Percentiles rank a stretch among this genome's conserved stretches.
These are phyloP conservation scores for Drosophila ambigua DNA, from an alignment of 1,140 invertebrate genomes.

Conservation along the genomic window DNA sequence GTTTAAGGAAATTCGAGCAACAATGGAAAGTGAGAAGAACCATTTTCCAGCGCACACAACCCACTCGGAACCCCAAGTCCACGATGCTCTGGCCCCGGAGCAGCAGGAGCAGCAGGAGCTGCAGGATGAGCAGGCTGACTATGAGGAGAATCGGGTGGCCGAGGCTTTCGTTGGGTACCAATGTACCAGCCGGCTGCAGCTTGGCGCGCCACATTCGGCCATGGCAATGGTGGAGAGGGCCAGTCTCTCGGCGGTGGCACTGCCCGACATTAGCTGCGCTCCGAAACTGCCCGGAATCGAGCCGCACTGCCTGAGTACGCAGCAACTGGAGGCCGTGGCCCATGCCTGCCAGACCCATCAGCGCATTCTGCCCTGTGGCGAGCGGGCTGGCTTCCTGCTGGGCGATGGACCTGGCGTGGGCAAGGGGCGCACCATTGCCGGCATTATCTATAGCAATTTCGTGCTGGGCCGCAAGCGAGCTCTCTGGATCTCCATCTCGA, in stretches of 20 bases:
- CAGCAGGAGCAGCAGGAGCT: background rate
- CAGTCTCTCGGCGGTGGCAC: constrained; percentile 96
- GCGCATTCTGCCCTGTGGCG: constrained; percentile 93
- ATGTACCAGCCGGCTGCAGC: constrained; percentile 92
- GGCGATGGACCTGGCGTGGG: constrained; percentile 99
- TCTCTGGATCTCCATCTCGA: constrained; percentile 98
- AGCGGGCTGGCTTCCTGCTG: constrained; percentile 97
- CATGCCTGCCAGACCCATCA: constrained; percentile 98
- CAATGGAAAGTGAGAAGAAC: background rate
- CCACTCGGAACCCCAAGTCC: too few species aligned
- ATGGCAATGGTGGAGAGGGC: constrained; percentile 97
- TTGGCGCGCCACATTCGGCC: constrained; percentile 97
- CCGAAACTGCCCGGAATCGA: constrained; percentile 93
- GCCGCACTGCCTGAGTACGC: constrained; percentile 93
- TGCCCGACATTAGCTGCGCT: constrained; percentile 96
- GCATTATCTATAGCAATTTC: constrained; percentile 99
- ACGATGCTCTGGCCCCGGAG: background rate
- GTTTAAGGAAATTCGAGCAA: background rate
- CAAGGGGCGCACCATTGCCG: constrained; percentile 98
- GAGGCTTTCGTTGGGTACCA: constrained; percentile 99
- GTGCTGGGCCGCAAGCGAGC: constrained; percentile 95
- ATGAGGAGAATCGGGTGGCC: constrained; percentile 97
- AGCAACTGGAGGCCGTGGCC: constrained; percentile 98
- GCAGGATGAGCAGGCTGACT: constrained; percentile 92
- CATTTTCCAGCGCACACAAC: background rate